Evolutionary conservation across 1,140 invertebrate species (phyloP).

Genomic region (Grapholita molesta): DNA sequence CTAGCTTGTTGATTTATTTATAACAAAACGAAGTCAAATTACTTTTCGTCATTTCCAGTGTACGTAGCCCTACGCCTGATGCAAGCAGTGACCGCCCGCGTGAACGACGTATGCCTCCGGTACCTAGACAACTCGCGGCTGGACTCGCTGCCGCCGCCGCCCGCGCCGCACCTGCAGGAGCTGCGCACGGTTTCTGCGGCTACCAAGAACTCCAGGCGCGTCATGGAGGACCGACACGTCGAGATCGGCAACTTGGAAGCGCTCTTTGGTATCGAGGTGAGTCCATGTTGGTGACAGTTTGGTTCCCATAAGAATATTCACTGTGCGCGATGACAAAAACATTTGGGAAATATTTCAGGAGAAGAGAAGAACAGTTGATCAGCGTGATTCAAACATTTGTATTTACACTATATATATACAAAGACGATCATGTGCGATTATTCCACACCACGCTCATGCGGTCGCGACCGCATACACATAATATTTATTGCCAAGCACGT

Average conservation of each 20-base stretch:
- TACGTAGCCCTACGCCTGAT: constrained; percentile 85
- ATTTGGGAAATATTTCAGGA: too few relatives aligned
- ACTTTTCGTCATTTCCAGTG: constrained; percentile 74
- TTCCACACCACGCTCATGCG: not conserved
- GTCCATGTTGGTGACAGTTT: not conserved
- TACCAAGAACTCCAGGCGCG: constrained; percentile 88
- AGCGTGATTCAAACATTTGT: too few relatives aligned
- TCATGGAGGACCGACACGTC: constrained; percentile 93
- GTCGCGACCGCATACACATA: not conserved
- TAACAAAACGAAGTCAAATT: too few relatives aligned
- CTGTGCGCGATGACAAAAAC: too few relatives aligned
- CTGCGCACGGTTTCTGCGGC: constrained; percentile 80
- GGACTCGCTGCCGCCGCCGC: constrained; percentile 76
- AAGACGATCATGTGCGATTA: not conserved
- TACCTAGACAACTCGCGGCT: constrained; percentile 82
- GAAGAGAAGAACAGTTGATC: too few relatives aligned
- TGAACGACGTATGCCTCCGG: constrained; percentile 83
- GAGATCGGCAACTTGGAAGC: constrained; percentile 85
- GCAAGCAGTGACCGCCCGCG: constrained; percentile 84
- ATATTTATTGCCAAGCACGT: constrained; percentile 2
- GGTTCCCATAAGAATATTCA: not conserved
- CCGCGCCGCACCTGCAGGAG: constrained; percentile 73
- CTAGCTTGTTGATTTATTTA: too few relatives aligned
- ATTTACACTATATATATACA: too few relatives aligned
- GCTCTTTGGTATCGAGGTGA: constrained; percentile 83